Evolutionary conservation across 2,797 vertebrate genomes (phyloP).

Genomic region (Galago senegalensis): DNA sequence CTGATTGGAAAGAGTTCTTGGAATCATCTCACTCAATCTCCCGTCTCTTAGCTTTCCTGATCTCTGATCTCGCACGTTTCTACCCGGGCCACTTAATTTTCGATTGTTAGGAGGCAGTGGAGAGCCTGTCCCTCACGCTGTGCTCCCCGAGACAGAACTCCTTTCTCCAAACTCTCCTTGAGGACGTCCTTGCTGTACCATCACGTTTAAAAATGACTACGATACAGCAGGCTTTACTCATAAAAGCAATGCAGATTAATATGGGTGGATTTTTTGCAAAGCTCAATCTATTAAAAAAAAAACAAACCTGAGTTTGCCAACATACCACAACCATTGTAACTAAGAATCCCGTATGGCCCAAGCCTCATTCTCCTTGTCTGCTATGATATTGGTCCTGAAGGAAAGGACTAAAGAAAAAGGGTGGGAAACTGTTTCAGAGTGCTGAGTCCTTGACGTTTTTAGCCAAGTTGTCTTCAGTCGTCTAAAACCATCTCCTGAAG

Average conservation of each 20-base stretch:
- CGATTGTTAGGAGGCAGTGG: too few species aligned
- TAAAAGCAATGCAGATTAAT: background rate
- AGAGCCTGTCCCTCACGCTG: background rate
- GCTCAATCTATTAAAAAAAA: background rate
- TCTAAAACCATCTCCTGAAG: background rate
- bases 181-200: background rate
- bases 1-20: background rate
- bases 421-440: background rate
- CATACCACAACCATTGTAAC: background rate
- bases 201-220: background rate
- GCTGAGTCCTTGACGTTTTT: background rate
- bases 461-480: background rate
- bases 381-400: background rate
- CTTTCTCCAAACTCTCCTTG: background rate
- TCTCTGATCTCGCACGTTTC: background rate
- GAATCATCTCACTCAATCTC: background rate
- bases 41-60: background rate
- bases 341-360: background rate
- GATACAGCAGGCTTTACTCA: background rate
- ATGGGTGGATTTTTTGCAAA: background rate
- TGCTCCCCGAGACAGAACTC: background rate
- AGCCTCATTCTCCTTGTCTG: background rate
- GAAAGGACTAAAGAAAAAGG: background rate
- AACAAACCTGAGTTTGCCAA: background rate
- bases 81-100: background rate